Base-by-base conservation (phyloP, 2,797 vertebrate genomes). In the Channa striata region DNA sequence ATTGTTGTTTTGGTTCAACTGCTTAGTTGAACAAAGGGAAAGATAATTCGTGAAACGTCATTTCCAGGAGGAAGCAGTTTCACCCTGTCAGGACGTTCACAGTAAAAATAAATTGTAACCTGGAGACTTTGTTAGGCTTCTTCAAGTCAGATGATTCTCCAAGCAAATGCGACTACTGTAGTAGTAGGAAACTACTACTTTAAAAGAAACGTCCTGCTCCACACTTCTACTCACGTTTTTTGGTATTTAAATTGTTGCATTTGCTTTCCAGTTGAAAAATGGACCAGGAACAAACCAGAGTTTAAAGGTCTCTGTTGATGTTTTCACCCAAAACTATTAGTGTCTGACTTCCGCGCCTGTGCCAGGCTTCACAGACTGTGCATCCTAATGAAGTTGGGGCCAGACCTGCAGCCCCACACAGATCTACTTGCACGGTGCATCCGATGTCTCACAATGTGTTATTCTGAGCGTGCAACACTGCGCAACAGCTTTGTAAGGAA, bases 401-500 rank as follows among this genome's bases (percentile, higher is more conserved):
- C 47, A 10, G 9, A 52, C 20, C 42, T 39, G 16, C 40, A 21
- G 2, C 8, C 59, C 61, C 13, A 72, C 49, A 44, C 17, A 54
- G 8, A 52, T 36, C 39, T 43, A 16, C 51, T 16, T 63, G 2
- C 37, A 44, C 69, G 23, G 37, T 14, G 46, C 8, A 11, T 54
- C 23, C 39, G 19, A 71, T 70, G 36, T n/a, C 42, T 36, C 50
- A 73, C 36, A 76, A 56, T 23, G 16, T 2, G 58, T 48, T 61
- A 10, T 30, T 53, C 50, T 49, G n/a, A n/a, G 11, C 63, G 59
- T 21, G 11, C 50, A 14, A 54, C 60, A 61, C 72, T 80, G 56
- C 67, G 39, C 33, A 68, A 72, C 48, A 37, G 43, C 74, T 77
- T 78, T 70, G 37, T 62, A 65, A 37, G 36, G 78, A 74, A 68